A percentile compares a stretch with the other conserved stretches of the same genome.
phyloP scores from a whole-genome alignment of 2,797 vertebrate species.

The Chaunax sp. region DNA sequence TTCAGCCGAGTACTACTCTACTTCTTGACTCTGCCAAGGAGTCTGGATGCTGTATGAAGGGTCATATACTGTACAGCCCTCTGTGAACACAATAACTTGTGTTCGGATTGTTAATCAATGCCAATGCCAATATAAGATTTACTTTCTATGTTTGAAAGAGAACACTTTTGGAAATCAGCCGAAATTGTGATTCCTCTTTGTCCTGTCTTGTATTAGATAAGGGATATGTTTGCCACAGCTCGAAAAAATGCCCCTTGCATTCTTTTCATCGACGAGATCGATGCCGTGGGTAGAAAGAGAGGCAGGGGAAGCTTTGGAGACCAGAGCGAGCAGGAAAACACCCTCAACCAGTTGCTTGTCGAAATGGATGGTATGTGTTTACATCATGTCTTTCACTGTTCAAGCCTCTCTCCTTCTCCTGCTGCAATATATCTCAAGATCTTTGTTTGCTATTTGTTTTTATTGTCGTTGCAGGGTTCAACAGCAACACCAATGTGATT shows the following conservation, averaged over 20 bases:
- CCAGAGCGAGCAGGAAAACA: slow-evolving; percentile 87
- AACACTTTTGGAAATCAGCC: no score
- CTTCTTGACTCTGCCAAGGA: no score
- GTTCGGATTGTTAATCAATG: no score
- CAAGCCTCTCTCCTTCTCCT: background rate
- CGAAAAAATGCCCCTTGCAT: slow-evolving; percentile 87
- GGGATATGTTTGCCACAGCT: slow-evolving; percentile 85
- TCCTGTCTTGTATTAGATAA: slow-evolving; percentile 69
- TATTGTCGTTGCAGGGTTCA: slow-evolving; percentile 80
- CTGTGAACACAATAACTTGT: no score
- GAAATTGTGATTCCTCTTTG: slow-evolving; percentile 1
- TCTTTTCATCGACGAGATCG: slow-evolving; percentile 89
- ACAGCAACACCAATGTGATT: slow-evolving; percentile 81
- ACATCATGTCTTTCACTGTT: background rate
- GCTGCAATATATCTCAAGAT: background rate
- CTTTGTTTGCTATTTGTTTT: background rate
- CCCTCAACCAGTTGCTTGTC: slow-evolving; percentile 87
- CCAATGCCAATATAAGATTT: no score
- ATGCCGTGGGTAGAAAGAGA: slow-evolving; percentile 85
- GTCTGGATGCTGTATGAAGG: no score
- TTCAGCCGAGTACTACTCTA: no score
- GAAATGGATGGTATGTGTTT: slow-evolving; percentile 85
- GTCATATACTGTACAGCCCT: no score
- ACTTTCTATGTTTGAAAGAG: background rate
- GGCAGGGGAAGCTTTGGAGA: slow-evolving; percentile 77